Evolutionary conservation across 2,113 vertebrate genomes (phyloP), one percentile per base, ranked within the genome.

Genomic region (Grantiella picta): DNA sequence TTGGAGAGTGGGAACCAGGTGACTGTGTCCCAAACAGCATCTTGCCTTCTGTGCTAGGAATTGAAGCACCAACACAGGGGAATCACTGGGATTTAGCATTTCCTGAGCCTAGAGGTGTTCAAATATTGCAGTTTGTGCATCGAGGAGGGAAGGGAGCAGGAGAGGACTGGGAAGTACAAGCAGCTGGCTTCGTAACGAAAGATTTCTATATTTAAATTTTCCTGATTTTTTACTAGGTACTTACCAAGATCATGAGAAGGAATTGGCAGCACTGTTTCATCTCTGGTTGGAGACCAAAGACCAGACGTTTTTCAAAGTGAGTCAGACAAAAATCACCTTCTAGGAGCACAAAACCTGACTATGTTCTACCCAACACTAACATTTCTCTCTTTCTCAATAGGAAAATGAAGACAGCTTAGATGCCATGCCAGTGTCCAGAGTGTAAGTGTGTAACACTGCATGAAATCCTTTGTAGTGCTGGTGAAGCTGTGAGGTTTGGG

Each of bases 281-380:
- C 98, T 99, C 45, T 99, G 99, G 99, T 91, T 99, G 91, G 99
- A 99, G 96, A 99, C 99, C 38, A 99, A 99, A 98, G 99, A 99
- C 97, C 98, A 99, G 66, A 96, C 97, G 15, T 98, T 98, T 84
- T 98, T 99, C 97, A 99, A 99, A 98, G 99, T 99, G 97, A 72
- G 85, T 71, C 82, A 68, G 61, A 42, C 68, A 81, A 72, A 71
- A 57, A 36, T 73, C 31, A 54, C 60, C 54, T 69, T 68, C 15
- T 33, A 28, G 45, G 45, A 82, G 33, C 31, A 29, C 3, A 5
- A 38, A 82, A 69, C 17, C n/a, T 50, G 42, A 7, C n/a, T 27
- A 47, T 33, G 31, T 66, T 75, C 8, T 61, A 35, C 18, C 33
- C 36, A 45, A 11, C 11, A 8, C 47, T 92, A 79, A 92, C 36